Percentiles rank a stretch among this genome's conserved stretches.
These are phyloP conservation scores for Varanus komodoensis DNA, from an alignment of 2,113 vertebrate genomes.

Conservation along the genomic window DNA sequence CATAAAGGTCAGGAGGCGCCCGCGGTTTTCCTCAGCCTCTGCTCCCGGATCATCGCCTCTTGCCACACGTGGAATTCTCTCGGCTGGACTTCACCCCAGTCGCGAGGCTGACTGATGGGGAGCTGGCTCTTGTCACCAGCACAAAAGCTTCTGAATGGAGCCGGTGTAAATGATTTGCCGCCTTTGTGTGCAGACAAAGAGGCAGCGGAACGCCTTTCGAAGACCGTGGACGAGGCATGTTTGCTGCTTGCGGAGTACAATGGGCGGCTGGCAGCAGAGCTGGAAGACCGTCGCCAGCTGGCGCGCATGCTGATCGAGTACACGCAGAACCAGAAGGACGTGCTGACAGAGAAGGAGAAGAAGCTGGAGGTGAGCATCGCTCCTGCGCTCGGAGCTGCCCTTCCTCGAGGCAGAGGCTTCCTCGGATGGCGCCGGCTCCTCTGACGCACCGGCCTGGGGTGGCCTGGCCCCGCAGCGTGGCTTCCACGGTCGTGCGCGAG, in stretches of 20 bases:
- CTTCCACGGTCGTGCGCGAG: neutral
- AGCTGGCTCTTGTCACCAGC: neutral
- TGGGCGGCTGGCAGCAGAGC: conserved; percentile 93
- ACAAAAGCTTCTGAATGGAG: neutral
- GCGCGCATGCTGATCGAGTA: conserved; percentile 97
- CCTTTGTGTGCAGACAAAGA: conserved; percentile 88
- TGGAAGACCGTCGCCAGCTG: conserved; percentile 97
- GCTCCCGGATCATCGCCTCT: neutral
- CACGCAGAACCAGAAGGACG: conserved; percentile 94
- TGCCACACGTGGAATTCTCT: neutral
- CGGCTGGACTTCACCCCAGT: too few species aligned
- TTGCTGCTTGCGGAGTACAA: conserved; percentile 97
- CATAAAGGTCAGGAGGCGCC: accelerated
- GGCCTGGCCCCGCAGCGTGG: neutral
- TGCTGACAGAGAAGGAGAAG: conserved; percentile 92
- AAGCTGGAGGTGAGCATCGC: conserved; percentile 89
- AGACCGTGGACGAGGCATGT: conserved; percentile 97
- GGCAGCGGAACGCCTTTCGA: conserved; percentile 94
- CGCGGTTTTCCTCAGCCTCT: neutral
- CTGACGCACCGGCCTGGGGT: too few species aligned
- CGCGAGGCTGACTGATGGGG: neutral
- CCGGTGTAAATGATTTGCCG: neutral
- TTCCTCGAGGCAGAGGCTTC: neutral
- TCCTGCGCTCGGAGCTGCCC: neutral
- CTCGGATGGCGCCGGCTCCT: neutral